Conservation (phyloP, 2,113 vertebrate species). For the Spea bombifrons region DNA sequence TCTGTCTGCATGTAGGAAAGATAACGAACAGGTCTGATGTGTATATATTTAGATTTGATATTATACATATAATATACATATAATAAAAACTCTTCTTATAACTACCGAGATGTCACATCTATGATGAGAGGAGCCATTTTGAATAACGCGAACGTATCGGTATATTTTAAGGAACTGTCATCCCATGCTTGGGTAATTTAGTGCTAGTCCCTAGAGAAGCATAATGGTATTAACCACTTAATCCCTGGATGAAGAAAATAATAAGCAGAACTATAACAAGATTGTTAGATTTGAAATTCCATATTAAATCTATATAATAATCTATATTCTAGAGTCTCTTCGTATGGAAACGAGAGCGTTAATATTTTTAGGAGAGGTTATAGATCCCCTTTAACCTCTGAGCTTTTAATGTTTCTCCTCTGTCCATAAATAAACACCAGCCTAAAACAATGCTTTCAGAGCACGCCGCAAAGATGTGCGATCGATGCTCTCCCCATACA, state of each 20-base stretch:
- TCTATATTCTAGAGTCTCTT: too few species aligned
- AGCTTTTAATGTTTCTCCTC: constrained; percentile 47
- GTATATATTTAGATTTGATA: too few species aligned
- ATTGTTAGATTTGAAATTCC: too few species aligned
- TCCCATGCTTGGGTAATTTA: not conserved
- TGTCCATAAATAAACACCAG: constrained; percentile 47
- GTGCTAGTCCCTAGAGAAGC: not conserved
- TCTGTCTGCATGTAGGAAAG: too few species aligned
- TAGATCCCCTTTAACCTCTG: constrained; percentile 47
- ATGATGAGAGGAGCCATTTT: not conserved
- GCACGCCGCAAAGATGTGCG: constrained; percentile 42
- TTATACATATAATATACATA: too few species aligned
- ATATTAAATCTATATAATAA: too few species aligned
- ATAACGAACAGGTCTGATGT: too few species aligned
- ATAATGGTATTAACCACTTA: not conserved
- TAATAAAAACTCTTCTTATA: too few species aligned
- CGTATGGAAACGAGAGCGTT: constrained; percentile 12
- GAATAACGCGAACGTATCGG: not conserved
- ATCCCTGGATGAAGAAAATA: too few species aligned
- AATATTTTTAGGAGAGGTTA: constrained; percentile 35
- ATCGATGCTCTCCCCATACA: constrained; percentile 43
- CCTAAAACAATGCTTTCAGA: constrained; percentile 48
- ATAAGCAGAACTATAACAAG: too few species aligned
- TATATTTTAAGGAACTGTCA: not conserved
- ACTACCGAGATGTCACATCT: too few species aligned